Percentiles rank a stretch among this genome's conserved stretches.
phyloP scores from a whole-genome alignment of 92 coral and sea anemone species.

The Epizoanthus rinbou region DNA sequence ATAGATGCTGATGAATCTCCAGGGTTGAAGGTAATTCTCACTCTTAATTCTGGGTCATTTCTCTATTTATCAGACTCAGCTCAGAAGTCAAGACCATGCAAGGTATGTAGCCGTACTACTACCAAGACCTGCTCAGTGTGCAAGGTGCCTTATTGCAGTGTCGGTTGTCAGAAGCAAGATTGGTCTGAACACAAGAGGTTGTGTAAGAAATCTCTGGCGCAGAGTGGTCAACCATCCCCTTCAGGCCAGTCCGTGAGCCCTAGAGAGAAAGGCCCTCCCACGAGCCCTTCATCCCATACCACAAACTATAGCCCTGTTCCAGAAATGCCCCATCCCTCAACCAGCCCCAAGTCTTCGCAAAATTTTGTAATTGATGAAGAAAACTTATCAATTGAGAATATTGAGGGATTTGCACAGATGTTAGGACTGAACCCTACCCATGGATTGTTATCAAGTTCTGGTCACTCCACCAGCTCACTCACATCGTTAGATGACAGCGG shows the following conservation, averaged over 20 bases:
- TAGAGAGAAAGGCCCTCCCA: not conserved
- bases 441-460: constrained; percentile 17
- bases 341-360: constrained; percentile 3
- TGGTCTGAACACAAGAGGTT: constrained; percentile 76
- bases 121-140: constrained; percentile 82
- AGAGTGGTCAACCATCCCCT: not conserved
- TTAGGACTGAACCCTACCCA: constrained; percentile 41
- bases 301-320: not conserved
- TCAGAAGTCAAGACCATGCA: constrained; percentile 57
- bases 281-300: not conserved
- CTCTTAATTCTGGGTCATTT: not conserved
- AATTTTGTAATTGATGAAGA: constrained; percentile 37
- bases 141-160: constrained; percentile 91
- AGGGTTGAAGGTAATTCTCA: not conserved
- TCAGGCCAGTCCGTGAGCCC: not conserved
- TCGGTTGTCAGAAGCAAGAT: constrained; percentile 84
- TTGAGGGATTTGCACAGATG: constrained; percentile 61
- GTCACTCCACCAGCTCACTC: constrained; percentile 30
- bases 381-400: constrained; percentile 48
- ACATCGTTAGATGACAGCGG: constrained; percentile 13
- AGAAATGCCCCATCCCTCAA: not conserved
- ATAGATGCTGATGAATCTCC: no score
- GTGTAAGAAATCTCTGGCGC: constrained; percentile 41
- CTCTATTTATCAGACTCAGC: constrained; percentile 1
- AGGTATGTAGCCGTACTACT: constrained; percentile 73